Conservation (phyloP, 2,888 invertebrate species). For the Morinoia aosen region DNA sequence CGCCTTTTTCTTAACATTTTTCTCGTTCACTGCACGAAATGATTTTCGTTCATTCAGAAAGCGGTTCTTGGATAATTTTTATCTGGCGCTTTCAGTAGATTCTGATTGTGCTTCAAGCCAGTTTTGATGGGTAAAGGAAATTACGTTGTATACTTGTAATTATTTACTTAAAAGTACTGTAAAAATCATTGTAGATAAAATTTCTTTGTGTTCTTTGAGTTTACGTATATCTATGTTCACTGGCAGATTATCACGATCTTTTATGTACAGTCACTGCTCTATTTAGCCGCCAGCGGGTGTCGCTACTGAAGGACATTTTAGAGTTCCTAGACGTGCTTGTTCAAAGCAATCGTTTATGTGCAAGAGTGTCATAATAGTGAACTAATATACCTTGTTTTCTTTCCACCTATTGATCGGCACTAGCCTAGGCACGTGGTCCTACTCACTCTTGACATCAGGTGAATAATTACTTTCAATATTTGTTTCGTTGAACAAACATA, state of each 20-base stretch:
- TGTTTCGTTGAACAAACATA: no score
- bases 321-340: neutral
- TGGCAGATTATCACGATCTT: neutral
- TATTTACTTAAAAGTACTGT: neutral
- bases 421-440: no score
- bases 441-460: no score
- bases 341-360: neutral
- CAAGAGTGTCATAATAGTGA: neutral
- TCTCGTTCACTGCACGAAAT: no score
- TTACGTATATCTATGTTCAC: neutral
- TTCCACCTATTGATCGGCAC: neutral
- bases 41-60: no score
- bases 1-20: no score
- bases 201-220: neutral
- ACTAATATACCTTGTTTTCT: neutral
- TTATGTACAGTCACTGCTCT: neutral
- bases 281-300: neutral
- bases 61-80: no score
- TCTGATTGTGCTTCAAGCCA: neutral
- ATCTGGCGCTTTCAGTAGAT: neutral
- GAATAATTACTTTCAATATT: no score
- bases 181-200: neutral
- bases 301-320: neutral
- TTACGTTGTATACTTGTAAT: neutral
- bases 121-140: neutral